phyloP scores from a whole-genome alignment of 2,113 vertebrate species.

The Calcarius ornatus region DNA sequence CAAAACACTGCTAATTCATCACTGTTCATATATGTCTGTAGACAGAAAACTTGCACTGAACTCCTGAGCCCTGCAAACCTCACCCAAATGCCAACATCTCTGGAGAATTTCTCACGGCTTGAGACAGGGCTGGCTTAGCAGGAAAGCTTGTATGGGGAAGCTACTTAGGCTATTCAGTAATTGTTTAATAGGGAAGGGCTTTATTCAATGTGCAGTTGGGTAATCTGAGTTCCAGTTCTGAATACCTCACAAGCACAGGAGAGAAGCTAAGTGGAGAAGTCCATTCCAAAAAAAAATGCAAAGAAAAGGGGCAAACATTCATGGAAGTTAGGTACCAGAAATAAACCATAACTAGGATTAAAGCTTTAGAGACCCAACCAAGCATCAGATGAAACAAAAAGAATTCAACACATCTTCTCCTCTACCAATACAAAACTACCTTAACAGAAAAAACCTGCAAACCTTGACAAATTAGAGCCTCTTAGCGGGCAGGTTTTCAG shows the following conservation, averaged over 20 bases:
- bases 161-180: not conserved
- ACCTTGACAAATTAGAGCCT: not conserved
- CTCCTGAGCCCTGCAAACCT: not conserved
- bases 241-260: not conserved
- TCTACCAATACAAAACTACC: not conserved
- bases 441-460: not conserved
- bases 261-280: not conserved
- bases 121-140: not conserved
- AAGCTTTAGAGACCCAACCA: not conserved
- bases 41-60: not conserved
- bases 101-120: not conserved
- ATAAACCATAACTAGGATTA: not conserved
- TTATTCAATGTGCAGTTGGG: not conserved
- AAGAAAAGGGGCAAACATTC: not conserved
- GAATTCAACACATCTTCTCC: not conserved
- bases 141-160: not conserved
- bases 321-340: not conserved
- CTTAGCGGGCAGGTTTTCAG: not conserved
- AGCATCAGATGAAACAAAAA: not conserved
- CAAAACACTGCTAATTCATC: conserved; percentile 16
- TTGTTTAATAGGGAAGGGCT: not conserved
- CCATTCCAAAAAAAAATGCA: not conserved
- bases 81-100: not conserved
- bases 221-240: not conserved
- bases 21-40: not conserved